A percentile compares a stretch with the other conserved stretches of the same genome.
Evolutionary conservation across 2,888 invertebrate genomes (phyloP).

Genomic region (Epirrhoe tristata): DNA sequence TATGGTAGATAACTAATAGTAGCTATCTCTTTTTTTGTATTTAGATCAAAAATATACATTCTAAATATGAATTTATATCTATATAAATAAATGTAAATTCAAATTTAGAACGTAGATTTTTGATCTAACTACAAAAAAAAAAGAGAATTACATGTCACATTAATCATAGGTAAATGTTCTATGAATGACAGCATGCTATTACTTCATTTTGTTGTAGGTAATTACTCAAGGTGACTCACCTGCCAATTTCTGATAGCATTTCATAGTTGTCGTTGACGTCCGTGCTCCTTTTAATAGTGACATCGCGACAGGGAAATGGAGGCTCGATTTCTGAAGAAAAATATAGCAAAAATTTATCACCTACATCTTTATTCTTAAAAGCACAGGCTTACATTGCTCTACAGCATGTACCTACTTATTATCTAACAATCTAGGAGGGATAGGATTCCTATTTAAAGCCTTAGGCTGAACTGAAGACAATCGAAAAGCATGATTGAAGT

Average conservation of each 20-base stretch:
- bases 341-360: background rate
- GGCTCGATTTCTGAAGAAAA: slow-evolving; percentile 92
- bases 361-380: background rate
- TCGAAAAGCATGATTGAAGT: no score
- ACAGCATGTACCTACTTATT: no score
- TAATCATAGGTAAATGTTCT: background rate
- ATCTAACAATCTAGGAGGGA: no score
- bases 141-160: background rate
- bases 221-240: slow-evolving; percentile 85
- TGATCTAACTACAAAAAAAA: background rate
- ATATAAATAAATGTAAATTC: no score
- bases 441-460: no score
- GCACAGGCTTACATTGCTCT: background rate
- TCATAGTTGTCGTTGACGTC: slow-evolving; percentile 95
- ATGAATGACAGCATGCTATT: slow-evolving; percentile 22
- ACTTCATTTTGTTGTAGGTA: slow-evolving; percentile 29
- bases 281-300: slow-evolving; percentile 91
- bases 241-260: slow-evolving; percentile 95
- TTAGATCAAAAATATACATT: no score
- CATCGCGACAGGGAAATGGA: slow-evolving; percentile 95
- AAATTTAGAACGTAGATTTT: no score
- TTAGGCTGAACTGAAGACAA: no score
- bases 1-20: no score
- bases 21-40: background rate
- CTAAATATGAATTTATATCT: no score